Evolutionary conservation across 2,888 invertebrate species (phyloP).

Genomic region (Resseliella maxima): DNA sequence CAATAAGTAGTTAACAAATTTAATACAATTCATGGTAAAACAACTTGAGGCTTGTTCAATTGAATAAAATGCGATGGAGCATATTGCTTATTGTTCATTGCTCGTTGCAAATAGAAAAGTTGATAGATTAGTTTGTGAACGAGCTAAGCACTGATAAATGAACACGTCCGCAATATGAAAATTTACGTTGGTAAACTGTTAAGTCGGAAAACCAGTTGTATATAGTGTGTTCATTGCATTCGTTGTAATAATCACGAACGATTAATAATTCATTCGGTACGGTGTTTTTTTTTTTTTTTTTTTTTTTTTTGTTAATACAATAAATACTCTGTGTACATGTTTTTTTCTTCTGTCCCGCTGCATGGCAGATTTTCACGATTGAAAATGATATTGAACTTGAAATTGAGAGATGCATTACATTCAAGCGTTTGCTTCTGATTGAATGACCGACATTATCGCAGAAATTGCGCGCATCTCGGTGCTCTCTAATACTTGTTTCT

Average conservation of each 20-base stretch:
- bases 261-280: background rate
- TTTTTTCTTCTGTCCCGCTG: background rate
- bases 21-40: too few relatives aligned
- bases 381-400: constrained; percentile 54
- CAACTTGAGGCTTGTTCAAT: too few relatives aligned
- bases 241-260: background rate
- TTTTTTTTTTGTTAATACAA: too few relatives aligned
- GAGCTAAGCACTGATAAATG: background rate
- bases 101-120: background rate
- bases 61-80: background rate
- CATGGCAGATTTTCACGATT: background rate
- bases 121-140: background rate
- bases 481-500: constrained; percentile 26
- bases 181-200: background rate
- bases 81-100: background rate
- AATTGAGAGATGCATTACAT: background rate
- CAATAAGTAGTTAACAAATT: too few relatives aligned
- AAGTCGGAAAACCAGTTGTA: constrained; percentile 30
- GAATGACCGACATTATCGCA: constrained; percentile 44
- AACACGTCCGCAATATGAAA: constrained; percentile 31
- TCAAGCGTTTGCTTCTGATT: background rate
- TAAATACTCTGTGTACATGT: background rate
- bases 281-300: background rate
- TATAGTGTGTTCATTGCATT: background rate
- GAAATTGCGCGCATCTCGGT: background rate